Conservation (phyloP, 2,888 invertebrate genomes). For the Hylaea fasciaria region DNA sequence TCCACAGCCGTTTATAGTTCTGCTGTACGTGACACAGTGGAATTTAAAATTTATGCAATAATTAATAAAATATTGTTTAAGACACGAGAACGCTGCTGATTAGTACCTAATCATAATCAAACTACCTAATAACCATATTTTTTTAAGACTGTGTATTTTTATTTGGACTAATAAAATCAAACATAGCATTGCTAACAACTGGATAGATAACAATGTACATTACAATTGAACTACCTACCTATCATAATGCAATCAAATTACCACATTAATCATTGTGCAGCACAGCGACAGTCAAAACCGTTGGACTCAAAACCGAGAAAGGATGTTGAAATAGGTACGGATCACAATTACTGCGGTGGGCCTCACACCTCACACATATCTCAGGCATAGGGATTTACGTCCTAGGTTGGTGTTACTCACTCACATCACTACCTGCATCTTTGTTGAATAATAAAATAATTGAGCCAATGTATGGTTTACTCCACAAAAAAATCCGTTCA, state of each 20-base stretch:
- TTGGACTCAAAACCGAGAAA: conserved; percentile 45
- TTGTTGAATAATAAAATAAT: too few relatives aligned
- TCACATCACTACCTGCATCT: too few relatives aligned
- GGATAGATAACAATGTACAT: not conserved
- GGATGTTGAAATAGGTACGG: conserved; percentile 50
- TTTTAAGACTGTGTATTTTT: too few relatives aligned
- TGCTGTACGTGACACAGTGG: too few relatives aligned
- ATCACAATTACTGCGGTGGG: conserved; percentile 19
- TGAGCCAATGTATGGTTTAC: too few relatives aligned
- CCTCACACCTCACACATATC: conserved; percentile 42
- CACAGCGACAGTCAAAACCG: conserved; percentile 27
- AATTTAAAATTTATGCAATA: too few relatives aligned
- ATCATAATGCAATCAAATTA: conserved; percentile 45
- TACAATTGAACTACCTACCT: conserved; percentile 2
- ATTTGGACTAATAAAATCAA: too few relatives aligned
- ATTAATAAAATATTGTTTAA: too few relatives aligned
- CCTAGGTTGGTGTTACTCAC: not conserved
- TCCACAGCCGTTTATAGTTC: not conserved
- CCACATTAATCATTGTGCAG: conserved; percentile 38
- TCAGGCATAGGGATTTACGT: conserved; percentile 34
- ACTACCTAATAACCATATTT: too few relatives aligned
- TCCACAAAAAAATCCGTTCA: too few relatives aligned
- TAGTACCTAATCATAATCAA: too few relatives aligned
- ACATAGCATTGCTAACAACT: not conserved
- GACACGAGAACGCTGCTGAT: too few relatives aligned